A percentile compares a stretch with the other conserved stretches of the same genome.
Evolutionary conservation across 2,888 invertebrate species (phyloP).

Genomic region (Dusona sp.): DNA sequence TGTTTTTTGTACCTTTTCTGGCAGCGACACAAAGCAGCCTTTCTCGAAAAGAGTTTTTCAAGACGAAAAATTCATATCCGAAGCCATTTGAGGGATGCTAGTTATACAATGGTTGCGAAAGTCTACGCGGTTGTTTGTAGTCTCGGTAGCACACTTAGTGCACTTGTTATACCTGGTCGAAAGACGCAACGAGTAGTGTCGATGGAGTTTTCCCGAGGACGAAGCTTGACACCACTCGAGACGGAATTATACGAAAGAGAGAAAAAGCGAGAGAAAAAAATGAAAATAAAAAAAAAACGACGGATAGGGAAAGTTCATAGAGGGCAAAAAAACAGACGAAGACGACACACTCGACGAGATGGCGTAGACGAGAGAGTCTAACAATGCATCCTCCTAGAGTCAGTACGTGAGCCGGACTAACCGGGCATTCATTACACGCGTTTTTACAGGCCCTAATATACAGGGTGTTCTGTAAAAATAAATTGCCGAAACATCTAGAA

Average conservation of each 20-base stretch:
- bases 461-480: background rate
- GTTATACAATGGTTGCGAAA: constrained; percentile 36
- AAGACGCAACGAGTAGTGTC: constrained; percentile 49
- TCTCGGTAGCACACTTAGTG: constrained; percentile 1
- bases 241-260: constrained; percentile 62
- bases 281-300: background rate
- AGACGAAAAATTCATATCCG: background rate
- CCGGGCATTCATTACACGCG: constrained; percentile 59
- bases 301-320: background rate
- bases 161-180: constrained; percentile 22
- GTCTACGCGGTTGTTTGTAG: constrained; percentile 20
- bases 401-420: constrained; percentile 64
- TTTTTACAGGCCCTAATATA: constrained; percentile 33
- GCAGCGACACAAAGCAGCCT: background rate
- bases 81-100: constrained; percentile 7
- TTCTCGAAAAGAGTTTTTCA: constrained; percentile 16
- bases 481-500: background rate
- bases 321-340: constrained; percentile 20
- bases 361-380: constrained; percentile 28
- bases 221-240: constrained; percentile 60
- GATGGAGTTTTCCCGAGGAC: constrained; percentile 52
- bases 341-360: constrained; percentile 21
- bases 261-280: constrained; percentile 19
- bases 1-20: background rate
- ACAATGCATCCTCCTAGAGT: constrained; percentile 49